These are phyloP conservation scores for Sinotaia quadrata DNA, from an alignment of 2,888 invertebrate genomes.

Conservation along the genomic window DNA sequence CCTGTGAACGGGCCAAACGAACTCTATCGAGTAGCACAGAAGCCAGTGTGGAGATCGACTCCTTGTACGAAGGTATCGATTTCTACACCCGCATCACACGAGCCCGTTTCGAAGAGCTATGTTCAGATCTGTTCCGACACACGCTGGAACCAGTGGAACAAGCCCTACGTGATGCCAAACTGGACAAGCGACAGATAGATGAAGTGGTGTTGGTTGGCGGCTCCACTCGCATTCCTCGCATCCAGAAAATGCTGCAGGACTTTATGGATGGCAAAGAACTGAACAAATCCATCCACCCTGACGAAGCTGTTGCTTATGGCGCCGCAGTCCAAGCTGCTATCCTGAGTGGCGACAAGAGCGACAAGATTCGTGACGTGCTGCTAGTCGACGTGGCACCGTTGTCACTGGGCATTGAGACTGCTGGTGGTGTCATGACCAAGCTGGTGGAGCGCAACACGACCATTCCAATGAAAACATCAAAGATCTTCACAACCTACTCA, in stretches of 20 bases:
- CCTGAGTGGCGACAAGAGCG: slow-evolving; percentile 80
- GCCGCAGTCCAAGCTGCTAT: slow-evolving; percentile 73
- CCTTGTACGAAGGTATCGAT: slow-evolving; percentile 92
- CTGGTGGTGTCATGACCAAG: slow-evolving; percentile 65
- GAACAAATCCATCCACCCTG: slow-evolving; percentile 96
- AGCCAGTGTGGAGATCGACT: slow-evolving; percentile 87
- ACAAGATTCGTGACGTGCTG: slow-evolving; percentile 85
- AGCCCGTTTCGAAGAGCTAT: slow-evolving; percentile 95
- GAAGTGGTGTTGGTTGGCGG: slow-evolving; percentile 84
- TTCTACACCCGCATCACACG: slow-evolving; percentile 94
- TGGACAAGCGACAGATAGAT: slow-evolving; percentile 85
- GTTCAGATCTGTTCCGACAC: slow-evolving; percentile 93
- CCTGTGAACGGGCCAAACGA: slow-evolving; percentile 80
- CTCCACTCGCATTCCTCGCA: slow-evolving; percentile 96
- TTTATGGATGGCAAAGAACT: slow-evolving; percentile 82
- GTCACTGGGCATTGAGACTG: slow-evolving; percentile 76
- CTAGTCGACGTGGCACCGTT: slow-evolving; percentile 78
- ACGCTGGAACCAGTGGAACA: slow-evolving; percentile 97
- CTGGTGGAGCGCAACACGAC: slow-evolving; percentile 59
- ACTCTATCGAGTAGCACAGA: slow-evolving; percentile 74
- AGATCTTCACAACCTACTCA: slow-evolving; percentile 86
- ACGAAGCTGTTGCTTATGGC: slow-evolving; percentile 91
- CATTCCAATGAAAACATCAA: slow-evolving; percentile 68
- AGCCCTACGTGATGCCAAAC: slow-evolving; percentile 92
- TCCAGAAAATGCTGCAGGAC: slow-evolving; percentile 89